These are phyloP conservation scores for Scaptomyza polygonia DNA, from an alignment of 2,888 invertebrate species.

Conservation along the genomic window DNA sequence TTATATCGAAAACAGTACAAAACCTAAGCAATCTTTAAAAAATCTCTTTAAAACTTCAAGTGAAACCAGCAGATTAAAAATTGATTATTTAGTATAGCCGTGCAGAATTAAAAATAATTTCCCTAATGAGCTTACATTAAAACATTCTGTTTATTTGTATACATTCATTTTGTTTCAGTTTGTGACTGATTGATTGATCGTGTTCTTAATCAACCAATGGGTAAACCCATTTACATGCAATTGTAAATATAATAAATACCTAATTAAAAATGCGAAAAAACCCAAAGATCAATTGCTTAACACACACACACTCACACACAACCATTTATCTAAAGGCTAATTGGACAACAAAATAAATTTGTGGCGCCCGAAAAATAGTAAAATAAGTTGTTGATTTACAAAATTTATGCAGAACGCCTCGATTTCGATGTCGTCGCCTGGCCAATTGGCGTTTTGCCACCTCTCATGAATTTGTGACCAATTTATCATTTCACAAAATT, in stretches of 20 bases:
- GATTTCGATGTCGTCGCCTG: constrained; percentile 54
- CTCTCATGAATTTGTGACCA: constrained; percentile 67
- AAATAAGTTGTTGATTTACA: constrained; percentile 73
- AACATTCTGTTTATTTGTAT: not conserved
- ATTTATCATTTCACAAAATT: constrained; percentile 77
- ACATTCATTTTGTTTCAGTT: not conserved
- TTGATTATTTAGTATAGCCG: no score
- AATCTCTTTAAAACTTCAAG: no score
- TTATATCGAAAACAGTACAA: no score
- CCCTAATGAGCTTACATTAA: not conserved
- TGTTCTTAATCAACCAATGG: constrained; percentile 1
- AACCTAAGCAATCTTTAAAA: no score
- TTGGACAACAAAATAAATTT: constrained; percentile 73
- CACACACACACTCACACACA: constrained; percentile 8
- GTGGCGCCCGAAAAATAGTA: constrained; percentile 55
- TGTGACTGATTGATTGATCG: constrained; percentile 1
- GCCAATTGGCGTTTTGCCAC: constrained; percentile 74
- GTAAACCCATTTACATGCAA: constrained; percentile 14
- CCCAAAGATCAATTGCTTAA: constrained; percentile 38
- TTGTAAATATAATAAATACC: constrained; percentile 10
- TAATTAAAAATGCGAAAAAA: constrained; percentile 43
- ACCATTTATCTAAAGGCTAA: constrained; percentile 45
- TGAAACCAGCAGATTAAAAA: no score
- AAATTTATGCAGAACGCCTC: constrained; percentile 64
- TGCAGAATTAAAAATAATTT: no score